phyloP scores from a whole-genome alignment of 2,113 vertebrate genomes.

The Charadrius vociferus region DNA sequence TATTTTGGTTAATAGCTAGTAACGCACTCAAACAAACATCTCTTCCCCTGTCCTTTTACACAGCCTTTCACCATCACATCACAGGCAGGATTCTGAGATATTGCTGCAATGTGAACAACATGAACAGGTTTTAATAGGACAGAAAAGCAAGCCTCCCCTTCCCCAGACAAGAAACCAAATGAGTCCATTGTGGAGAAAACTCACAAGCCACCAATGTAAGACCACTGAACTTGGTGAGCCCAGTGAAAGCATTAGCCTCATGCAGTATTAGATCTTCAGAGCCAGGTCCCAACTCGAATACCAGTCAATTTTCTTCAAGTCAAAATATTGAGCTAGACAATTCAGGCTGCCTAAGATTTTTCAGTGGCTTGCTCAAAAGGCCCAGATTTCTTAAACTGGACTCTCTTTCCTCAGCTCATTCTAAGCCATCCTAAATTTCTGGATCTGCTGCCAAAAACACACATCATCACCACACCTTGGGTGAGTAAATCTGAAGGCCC shows the following conservation, averaged over 20 bases:
- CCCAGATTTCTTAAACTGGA: neutral
- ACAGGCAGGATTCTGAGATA: neutral
- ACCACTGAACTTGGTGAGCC: accelerated
- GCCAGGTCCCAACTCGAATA: neutral
- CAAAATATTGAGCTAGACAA: neutral
- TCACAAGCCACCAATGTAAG: neutral
- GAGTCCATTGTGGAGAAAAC: neutral
- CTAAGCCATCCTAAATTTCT: neutral
- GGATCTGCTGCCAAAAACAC: neutral
- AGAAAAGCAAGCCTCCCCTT: neutral
- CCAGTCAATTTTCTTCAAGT: neutral
- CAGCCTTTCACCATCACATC: neutral
- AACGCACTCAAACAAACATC: neutral
- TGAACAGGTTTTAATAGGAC: neutral
- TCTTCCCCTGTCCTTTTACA: neutral
- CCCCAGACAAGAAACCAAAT: neutral
- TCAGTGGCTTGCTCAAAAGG: neutral
- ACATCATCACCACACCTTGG: constrained; percentile 25
- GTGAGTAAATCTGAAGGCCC: neutral
- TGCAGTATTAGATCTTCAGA: neutral
- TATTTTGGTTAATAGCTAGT: neutral
- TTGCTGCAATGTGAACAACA: neutral
- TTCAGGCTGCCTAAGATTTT: neutral
- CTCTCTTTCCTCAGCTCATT: neutral
- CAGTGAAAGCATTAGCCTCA: neutral